A percentile compares a stretch with the other conserved stretches of the same genome.
These are phyloP conservation scores for Phycodurus eques DNA, from an alignment of 2,113 vertebrate genomes.

Conservation along the genomic window DNA sequence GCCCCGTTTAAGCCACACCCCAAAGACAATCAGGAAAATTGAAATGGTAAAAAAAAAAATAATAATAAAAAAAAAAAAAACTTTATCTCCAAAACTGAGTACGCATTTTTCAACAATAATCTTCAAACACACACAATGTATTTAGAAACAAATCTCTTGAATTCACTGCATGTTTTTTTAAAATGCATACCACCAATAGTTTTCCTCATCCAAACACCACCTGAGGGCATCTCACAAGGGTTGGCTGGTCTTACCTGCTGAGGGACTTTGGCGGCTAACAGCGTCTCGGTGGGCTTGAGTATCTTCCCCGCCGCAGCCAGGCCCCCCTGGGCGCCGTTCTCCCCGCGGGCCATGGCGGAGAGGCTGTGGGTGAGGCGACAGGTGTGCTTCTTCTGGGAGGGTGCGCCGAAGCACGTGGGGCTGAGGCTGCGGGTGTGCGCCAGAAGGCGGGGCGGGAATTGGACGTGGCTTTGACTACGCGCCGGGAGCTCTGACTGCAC, in stretches of 20 bases:
- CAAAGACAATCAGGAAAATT: too few relatives aligned
- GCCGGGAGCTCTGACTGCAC: slow-evolving; percentile 54
- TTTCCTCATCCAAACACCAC: background rate
- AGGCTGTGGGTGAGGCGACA: slow-evolving; percentile 64
- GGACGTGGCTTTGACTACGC: slow-evolving; percentile 62
- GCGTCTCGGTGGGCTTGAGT: slow-evolving; percentile 58
- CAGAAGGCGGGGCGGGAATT: slow-evolving; percentile 55
- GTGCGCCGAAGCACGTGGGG: slow-evolving; percentile 51
- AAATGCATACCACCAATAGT: background rate
- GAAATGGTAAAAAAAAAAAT: too few relatives aligned
- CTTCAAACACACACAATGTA: too few relatives aligned
- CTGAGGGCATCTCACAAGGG: background rate
- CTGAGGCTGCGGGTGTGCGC: slow-evolving; percentile 61
- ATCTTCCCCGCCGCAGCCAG: slow-evolving; percentile 49
- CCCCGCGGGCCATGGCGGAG: slow-evolving; percentile 71
- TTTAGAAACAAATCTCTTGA: too few relatives aligned
- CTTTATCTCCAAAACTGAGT: too few relatives aligned
- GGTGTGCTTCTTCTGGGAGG: slow-evolving; percentile 45
- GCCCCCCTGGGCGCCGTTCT: slow-evolving; percentile 50
- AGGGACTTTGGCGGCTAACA: slow-evolving; percentile 60
- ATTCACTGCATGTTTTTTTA: background rate
- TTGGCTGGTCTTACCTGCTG: slow-evolving; percentile 65
- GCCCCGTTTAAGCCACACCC: too few relatives aligned
- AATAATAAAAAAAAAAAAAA: too few relatives aligned
- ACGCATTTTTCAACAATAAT: too few relatives aligned